These are phyloP conservation scores for Amphipoea oculea DNA, from an alignment of 2,888 invertebrate species.

Conservation along the genomic window DNA sequence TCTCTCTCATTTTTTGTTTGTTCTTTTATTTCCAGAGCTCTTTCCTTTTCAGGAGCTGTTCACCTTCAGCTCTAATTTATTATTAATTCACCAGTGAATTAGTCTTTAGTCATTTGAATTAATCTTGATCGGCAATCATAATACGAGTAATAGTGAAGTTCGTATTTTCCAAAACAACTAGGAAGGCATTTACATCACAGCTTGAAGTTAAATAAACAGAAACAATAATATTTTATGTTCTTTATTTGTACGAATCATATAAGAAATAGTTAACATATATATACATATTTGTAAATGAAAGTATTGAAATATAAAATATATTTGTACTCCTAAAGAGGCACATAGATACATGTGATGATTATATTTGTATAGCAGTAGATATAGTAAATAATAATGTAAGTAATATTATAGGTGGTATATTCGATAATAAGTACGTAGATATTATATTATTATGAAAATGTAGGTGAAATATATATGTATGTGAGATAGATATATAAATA, in stretches of 20 bases:
- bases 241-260: slow-evolving; percentile 87
- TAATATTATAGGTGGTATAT: slow-evolving; percentile 28
- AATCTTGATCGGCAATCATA: background rate
- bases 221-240: slow-evolving; percentile 75
- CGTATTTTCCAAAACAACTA: background rate
- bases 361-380: background rate
- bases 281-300: slow-evolving; percentile 27
- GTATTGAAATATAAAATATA: slow-evolving; percentile 36
- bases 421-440: slow-evolving; percentile 20
- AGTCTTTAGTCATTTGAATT: background rate
- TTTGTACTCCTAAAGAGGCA: slow-evolving; percentile 43
- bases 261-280: slow-evolving; percentile 63
- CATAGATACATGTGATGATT: slow-evolving; percentile 20
- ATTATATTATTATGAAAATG: background rate
- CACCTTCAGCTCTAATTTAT: background rate
- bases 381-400: background rate
- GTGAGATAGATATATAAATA: slow-evolving; percentile 38
- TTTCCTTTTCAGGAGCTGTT: background rate
- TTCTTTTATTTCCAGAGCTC: background rate
- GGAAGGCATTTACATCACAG: background rate
- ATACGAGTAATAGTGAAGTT: background rate
- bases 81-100: background rate
- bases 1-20: too few species aligned
- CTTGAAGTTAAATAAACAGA: slow-evolving; percentile 44
- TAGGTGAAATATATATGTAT: slow-evolving; percentile 46